Evolutionary conservation across 2,113 vertebrate genomes (phyloP), one percentile per base, ranked within the genome.

Genomic region (Bombycilla garrulus): DNA sequence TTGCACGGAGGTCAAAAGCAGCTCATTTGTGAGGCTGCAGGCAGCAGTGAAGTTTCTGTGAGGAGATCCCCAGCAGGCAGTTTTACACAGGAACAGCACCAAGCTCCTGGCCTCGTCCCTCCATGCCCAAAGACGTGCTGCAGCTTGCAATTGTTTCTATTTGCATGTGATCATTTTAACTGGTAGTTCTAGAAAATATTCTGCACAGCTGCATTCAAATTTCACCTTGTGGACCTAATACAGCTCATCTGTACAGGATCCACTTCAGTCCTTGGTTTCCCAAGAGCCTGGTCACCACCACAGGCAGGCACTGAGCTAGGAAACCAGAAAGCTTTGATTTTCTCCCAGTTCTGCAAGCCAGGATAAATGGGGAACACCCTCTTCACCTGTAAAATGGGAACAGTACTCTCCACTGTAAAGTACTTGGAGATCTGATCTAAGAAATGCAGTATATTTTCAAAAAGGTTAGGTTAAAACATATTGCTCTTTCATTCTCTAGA

Each of bases 141-240:
- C 85, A 56, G 82, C 88, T 94, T 96, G 95, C 71, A 74, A 26
- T 3, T 88, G 44, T 35, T 94, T 40, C 92, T 38, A 67, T 95
- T 93, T 96, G 82, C 82, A 93, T 96, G 86, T 21, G 44, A 92
- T 92, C 60, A 90, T 94, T 93, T 94, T 90, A 92, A 90, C 76
- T 74, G 48, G 88, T 74, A 92, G 76, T 71, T 96, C 90, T 64
- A 93, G 88, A 90, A 88, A 95, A 95, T 62, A 90, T 58, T 81
- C 88, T 53, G 36, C 28, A 66, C 44, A 86, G 81, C 51, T 50
- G 66, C 54, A 79, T 74, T 81, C 70, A 73, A 66, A 81, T 88
- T 74, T 77, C 79, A 66, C 38, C 90, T 80, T 29, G 22, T 61
- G 78, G 83, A 78, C 20, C 69, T 65, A 54, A 82, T 3, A 48